Conservation (phyloP, 2,888 invertebrate genomes). For the Ptilodon capucinus region DNA sequence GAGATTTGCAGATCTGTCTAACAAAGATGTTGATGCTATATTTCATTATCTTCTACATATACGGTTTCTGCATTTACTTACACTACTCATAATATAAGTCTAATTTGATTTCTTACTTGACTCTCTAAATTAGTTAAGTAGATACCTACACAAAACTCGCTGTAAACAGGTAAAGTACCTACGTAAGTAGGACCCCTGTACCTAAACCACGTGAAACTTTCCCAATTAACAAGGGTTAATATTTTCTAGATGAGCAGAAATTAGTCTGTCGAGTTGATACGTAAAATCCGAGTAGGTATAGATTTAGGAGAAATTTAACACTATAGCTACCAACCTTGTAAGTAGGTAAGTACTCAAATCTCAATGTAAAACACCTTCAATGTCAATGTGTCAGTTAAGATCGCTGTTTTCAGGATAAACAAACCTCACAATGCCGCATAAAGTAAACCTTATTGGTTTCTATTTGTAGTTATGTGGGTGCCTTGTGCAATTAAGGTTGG, state of each 20-base stretch:
- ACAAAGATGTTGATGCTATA: too few relatives aligned
- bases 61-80: background rate
- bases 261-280: background rate
- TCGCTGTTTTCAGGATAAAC: too few relatives aligned
- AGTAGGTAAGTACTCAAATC: too few relatives aligned
- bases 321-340: too few relatives aligned
- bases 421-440: too few relatives aligned
- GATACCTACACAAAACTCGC: too few relatives aligned
- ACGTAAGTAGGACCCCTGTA: background rate
- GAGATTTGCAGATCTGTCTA: background rate
- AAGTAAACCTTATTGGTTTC: background rate
- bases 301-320: too few relatives aligned
- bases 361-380: too few relatives aligned
- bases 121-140: background rate
- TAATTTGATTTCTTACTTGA: background rate
- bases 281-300: too few relatives aligned
- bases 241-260: background rate
- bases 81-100: background rate
- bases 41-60: background rate
- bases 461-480: too few relatives aligned
- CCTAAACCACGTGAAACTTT: background rate
- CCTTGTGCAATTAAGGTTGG: background rate
- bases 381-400: too few relatives aligned
- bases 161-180: background rate
- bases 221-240: background rate